Evolutionary conservation across 2,888 invertebrate species (phyloP), one percentile per base, ranked within the genome.

Genomic region (Cephus spinipes): DNA sequence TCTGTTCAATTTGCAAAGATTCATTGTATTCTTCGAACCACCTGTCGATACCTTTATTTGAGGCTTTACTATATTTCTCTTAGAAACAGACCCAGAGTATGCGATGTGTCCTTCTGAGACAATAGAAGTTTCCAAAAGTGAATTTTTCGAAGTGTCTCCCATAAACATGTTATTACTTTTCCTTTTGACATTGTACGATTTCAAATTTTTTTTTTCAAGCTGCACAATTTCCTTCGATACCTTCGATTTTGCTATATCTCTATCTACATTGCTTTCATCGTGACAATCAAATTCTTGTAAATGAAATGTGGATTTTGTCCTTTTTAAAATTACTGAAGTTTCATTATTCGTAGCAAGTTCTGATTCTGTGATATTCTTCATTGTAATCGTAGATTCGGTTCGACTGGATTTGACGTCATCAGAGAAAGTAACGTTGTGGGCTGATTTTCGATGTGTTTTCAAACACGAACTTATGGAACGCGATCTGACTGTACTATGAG

Each of bases 351-450:
- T 23, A 55, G 55, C 55, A 23, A 55, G 15, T 55, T 55, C 23
- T 23, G 23, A 55, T 55, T 55, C 55, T 23, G 23, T 55, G 9
- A 9, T 55, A 23, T 55, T 55, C 9, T 23, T 55, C 9, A 55
- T 23, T 9, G 55, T 55, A 23, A 55, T 55, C 23, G 55, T 55
- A 23, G 15, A 55, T 23, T 55, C 55, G 55, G 55, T 55, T 31
- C 23, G 12, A 75, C 68, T 75, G 30, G 73, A 11, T 12, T 76
- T 79, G 1, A 68, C 2, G 11, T 83, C 75, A 30, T 76, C 76
- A 1, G 80, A 80, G 73, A 85, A 82, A 6, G 81, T 80, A 9
- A 82, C 82, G 11, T 69, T 81, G 15, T 74, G 78, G 23, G 35
- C 69, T 2, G 12, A 69, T 76, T 83, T 85, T 71, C 81, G 4